Evolutionary conservation across 2,113 vertebrate species (phyloP).

Genomic region (Poecilia latipinna): DNA sequence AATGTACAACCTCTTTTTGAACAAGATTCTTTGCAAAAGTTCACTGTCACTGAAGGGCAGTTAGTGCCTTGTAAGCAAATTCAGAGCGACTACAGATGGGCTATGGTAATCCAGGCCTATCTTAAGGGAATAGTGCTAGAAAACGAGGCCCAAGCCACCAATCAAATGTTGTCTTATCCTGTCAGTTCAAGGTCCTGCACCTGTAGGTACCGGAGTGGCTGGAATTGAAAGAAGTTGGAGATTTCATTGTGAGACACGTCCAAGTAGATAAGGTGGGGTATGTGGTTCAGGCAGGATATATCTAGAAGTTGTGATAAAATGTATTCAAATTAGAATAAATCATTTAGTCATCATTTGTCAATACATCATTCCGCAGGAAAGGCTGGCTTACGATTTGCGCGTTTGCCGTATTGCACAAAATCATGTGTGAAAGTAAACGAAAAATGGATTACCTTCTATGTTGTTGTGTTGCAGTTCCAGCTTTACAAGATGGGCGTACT

Average conservation of each 20-base stretch:
- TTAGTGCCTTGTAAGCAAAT: slow-evolving; percentile 66
- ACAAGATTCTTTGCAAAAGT: slow-evolving; percentile 27
- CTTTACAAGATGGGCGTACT: slow-evolving; percentile 87
- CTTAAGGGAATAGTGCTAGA: slow-evolving; percentile 60
- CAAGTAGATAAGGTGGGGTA: slow-evolving; percentile 88
- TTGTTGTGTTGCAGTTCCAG: slow-evolving; percentile 90
- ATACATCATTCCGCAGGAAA: not conserved
- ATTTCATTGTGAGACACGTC: slow-evolving; percentile 88
- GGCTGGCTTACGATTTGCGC: not conserved
- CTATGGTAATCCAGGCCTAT: slow-evolving; percentile 61
- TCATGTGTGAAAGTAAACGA: not conserved
- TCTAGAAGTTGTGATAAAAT: slow-evolving; percentile 77
- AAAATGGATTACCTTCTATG: slow-evolving; percentile 83
- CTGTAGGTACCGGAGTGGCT: slow-evolving; percentile 88
- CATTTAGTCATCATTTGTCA: not conserved
- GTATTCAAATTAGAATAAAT: not conserved
- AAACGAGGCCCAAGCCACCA: slow-evolving; percentile 54
- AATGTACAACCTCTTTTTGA: too few relatives aligned
- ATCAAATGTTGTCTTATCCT: slow-evolving; percentile 62
- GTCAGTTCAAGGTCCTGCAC: slow-evolving; percentile 78
- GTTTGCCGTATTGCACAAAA: not conserved
- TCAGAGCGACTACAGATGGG: slow-evolving; percentile 70
- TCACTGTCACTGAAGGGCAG: slow-evolving; percentile 65
- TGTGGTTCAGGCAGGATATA: slow-evolving; percentile 88
- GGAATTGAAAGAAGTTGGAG: slow-evolving; percentile 85